Base-by-base conservation (phyloP, 2,888 invertebrate genomes). In the Hoplodrina ambigua region DNA sequence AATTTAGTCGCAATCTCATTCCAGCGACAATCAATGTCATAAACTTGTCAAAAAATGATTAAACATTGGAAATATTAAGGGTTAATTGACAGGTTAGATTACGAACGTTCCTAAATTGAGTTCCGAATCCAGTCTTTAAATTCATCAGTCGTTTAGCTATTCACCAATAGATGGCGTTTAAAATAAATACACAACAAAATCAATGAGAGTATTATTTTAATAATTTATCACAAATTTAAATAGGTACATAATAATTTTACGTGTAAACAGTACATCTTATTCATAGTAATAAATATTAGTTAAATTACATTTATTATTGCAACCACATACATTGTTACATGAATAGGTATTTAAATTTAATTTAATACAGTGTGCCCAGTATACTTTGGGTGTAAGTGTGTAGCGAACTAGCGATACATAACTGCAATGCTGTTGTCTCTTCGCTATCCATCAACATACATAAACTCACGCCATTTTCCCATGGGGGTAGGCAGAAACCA, bases 161-260 rank as follows among this genome's bases (percentile, higher is more conserved):
- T 50, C 44, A n/a, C 55, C 50, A 5, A 54, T 46, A 71, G 61
- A 66, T 78, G 58, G 62, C 61, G 59, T 66, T 54, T 15, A 64
- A 64, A 56, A 60, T 8, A 52, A 68, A 63, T 55, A 53, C 11
- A 53, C 11, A 49, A 37, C 44, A 41, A 33, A 37, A 50, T 54
- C n/a, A 64, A 41, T 64, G 55, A 58, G 52, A 64, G 41, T 41
- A 80, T 61, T 41, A 69, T 61, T 75, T 46, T 63, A 66, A 69
- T 69, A 61, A 80, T 69, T 75, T 78, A 78, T 76, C 66, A 78
- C 81, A 76, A 78, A 62, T 20, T 75, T 75, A 46, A 54, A 72
- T 59, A 65, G 50, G 46, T 46, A 46, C 46, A 46, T 46, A 17
- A 46, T 15, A 46, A 46, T 17, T 20, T 46, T 64, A 71, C 8